These are phyloP conservation scores for Holacanthus passer DNA, from an alignment of 2,113 vertebrate genomes.

Conservation along the genomic window DNA sequence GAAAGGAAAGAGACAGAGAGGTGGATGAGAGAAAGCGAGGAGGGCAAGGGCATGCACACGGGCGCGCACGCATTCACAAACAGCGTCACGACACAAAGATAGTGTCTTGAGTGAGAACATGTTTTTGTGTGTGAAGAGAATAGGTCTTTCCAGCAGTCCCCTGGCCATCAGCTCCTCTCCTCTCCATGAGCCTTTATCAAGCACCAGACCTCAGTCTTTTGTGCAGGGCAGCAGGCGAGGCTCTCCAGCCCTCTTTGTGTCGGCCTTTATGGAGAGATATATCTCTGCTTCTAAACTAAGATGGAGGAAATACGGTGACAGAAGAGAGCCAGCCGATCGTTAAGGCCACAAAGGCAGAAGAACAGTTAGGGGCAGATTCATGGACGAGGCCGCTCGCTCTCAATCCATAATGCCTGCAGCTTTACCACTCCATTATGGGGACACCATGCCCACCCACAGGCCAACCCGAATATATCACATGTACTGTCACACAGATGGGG, in stretches of 20 bases:
- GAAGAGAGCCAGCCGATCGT: slow-evolving; percentile 76
- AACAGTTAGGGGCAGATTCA: slow-evolving; percentile 84
- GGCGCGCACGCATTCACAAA: slow-evolving; percentile 57
- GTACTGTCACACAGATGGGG: slow-evolving; percentile 51
- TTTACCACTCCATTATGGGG: slow-evolving; percentile 82
- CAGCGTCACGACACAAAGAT: slow-evolving; percentile 58
- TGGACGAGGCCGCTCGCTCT: slow-evolving; percentile 69
- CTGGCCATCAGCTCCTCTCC: slow-evolving; percentile 66
- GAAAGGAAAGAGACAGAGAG: slow-evolving; percentile 26
- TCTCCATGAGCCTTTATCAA: slow-evolving; percentile 78
- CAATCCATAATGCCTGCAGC: slow-evolving; percentile 78
- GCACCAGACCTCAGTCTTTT: slow-evolving; percentile 70
- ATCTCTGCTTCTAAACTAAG: slow-evolving; percentile 82
- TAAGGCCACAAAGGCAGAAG: slow-evolving; percentile 81
- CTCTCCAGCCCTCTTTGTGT: slow-evolving; percentile 77
- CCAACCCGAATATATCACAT: slow-evolving; percentile 67
- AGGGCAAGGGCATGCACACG: slow-evolving; percentile 38
- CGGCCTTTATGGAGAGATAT: slow-evolving; percentile 81
- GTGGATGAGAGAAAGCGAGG: slow-evolving; percentile 48
- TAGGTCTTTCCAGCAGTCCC: slow-evolving; percentile 65
- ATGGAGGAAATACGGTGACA: slow-evolving; percentile 83
- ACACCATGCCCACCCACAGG: slow-evolving; percentile 67
- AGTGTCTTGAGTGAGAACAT: slow-evolving; percentile 75
- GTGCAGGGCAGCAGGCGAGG: slow-evolving; percentile 56
- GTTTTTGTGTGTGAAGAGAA: slow-evolving; percentile 79